A percentile compares a stretch with the other conserved stretches of the same genome.
Evolutionary conservation across 2,888 invertebrate species (phyloP).

Genomic region (Diabrotica balteata): DNA sequence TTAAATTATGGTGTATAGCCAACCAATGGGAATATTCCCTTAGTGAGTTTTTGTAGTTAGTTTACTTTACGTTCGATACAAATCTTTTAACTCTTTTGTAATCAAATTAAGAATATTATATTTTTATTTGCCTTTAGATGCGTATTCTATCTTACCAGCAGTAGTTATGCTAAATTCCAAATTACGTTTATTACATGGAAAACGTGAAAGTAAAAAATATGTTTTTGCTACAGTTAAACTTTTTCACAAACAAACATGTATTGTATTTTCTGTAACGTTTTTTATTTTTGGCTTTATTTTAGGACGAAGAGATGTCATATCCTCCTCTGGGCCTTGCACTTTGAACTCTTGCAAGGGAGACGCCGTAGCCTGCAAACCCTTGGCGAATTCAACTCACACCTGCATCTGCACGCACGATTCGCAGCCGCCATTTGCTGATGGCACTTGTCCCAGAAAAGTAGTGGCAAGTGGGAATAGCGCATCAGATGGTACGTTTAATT

Average conservation of each 20-base stretch:
- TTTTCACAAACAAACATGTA: background rate
- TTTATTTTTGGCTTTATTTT: background rate
- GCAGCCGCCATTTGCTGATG: conserved; percentile 67
- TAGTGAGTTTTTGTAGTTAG: no score
- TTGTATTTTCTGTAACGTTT: no score
- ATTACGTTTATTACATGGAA: no score
- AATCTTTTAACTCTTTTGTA: background rate
- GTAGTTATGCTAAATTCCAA: no score
- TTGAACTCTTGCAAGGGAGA: conserved; percentile 68
- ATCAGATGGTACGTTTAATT: conserved; percentile 15
- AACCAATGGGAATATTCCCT: no score
- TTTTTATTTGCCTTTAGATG: no score
- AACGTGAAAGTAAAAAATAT: no score
- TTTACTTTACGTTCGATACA: no score
- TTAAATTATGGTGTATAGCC: no score
- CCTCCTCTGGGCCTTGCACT: conserved; percentile 59
- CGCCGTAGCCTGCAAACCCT: conserved; percentile 66
- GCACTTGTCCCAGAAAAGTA: conserved; percentile 67
- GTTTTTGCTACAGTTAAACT: no score
- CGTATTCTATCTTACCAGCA: no score
- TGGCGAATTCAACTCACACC: conserved; percentile 63
- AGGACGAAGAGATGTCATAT: conserved; percentile 15
- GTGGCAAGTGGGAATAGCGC: conserved; percentile 43
- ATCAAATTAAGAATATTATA: no score
- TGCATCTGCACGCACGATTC: conserved; percentile 74